Evolutionary conservation across 2,888 invertebrate species (phyloP), one percentile per base, ranked within the genome.

Genomic region (Papilio protenor): DNA sequence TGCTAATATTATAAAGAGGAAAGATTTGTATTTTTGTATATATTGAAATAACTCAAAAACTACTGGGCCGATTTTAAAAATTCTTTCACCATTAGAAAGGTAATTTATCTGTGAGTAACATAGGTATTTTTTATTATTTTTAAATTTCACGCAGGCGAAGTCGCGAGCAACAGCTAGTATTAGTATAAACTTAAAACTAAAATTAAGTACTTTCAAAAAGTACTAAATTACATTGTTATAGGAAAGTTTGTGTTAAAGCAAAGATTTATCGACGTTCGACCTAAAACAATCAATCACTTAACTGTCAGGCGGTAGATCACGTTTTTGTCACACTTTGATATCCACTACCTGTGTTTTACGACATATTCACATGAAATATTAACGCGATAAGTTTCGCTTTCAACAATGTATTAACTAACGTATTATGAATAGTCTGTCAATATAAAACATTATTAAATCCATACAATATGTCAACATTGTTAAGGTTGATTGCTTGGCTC

Each of bases 291-390:
- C 33, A 27, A 66, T 66, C 66, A 66, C 3, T 23, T 33, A 14
- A 33, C 16, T 64, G 64, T 33, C 64, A 18, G 18, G n/a, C n/a
- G n/a, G 33, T 59, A 23, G 59, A 33, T 33, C 33, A 33, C 12
- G 11, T 66, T 66, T 66, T 66, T 66, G 10, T 66, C 18, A n/a
- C 10, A 40, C 33, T 16, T 6, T 27, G 23, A 64, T 12, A 21
- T 21, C 66, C 8, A 27, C 16, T 66, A n/a, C 40, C 66, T 40
- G 40, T n/a, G 40, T 66, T 66, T 66, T n/a, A 66, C n/a, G 66
- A n/a, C 40, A 40, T n/a, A 10, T 66, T 40, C 2, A 40, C 64
- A 64, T 64, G 64, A 23, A 40, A 64, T 61, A 18, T 33, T 59
- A 21, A 16, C 16, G 21, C 66, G 11, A 33, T 18, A 1, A 64